These are phyloP conservation scores for Notiomystis cincta DNA, from an alignment of 2,113 vertebrate species.

Conservation along the genomic window DNA sequence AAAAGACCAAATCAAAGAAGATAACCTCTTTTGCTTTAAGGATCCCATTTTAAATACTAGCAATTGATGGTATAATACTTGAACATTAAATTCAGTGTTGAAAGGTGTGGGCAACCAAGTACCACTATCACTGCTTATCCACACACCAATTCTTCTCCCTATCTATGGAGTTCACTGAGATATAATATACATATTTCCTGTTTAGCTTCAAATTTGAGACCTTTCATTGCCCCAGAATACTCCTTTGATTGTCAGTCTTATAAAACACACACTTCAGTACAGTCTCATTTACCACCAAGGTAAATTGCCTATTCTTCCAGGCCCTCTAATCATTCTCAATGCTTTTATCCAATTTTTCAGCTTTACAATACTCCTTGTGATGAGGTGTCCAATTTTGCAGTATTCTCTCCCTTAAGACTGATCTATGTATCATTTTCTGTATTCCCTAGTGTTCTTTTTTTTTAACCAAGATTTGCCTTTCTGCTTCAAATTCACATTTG, in stretches of 20 bases:
- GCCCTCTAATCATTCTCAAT: not conserved
- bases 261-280: not conserved
- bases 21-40: not conserved
- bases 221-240: not conserved
- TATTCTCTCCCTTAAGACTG: not conserved
- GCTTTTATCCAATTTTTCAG: not conserved
- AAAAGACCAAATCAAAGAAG: not conserved
- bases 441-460: not conserved
- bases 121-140: not conserved
- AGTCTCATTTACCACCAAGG: not conserved
- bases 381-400: not conserved
- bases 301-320: not conserved
- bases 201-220: not conserved
- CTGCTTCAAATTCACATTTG: not conserved
- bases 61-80: not conserved
- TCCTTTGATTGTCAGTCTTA: not conserved
- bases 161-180: not conserved
- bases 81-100: not conserved
- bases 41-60: not conserved
- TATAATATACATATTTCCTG: not conserved
- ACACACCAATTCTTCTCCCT: not conserved
- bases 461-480: not conserved
- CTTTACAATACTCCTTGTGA: not conserved
- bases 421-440: not conserved
- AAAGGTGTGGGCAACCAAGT: not conserved